A percentile compares a stretch with the other conserved stretches of the same genome.
Conservation (phyloP, 2,888 invertebrate species). For the Drosophila fulvimacula region DNA sequence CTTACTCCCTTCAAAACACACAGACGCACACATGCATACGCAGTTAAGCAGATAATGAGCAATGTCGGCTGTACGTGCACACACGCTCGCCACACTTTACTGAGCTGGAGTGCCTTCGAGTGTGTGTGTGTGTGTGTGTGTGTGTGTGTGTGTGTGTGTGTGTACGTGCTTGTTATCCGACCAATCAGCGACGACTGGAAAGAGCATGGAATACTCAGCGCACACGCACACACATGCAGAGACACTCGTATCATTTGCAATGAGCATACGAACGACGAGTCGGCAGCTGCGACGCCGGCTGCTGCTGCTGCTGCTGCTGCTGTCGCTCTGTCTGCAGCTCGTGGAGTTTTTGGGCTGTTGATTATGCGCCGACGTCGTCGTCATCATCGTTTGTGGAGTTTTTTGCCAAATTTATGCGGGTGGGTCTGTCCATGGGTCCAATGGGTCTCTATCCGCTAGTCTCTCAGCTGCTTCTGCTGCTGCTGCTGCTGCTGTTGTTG, state of each 20-base stretch:
- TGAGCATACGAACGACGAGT: slow-evolving; percentile 2
- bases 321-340: slow-evolving; percentile 41
- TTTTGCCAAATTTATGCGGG: slow-evolving; percentile 78
- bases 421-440: slow-evolving; percentile 48
- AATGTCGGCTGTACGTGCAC: slow-evolving; percentile 30
- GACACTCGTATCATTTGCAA: slow-evolving; percentile 47
- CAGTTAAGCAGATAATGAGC: slow-evolving; percentile 37
- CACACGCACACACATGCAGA: slow-evolving; percentile 12
- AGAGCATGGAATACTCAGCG: slow-evolving; percentile 39
- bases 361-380: slow-evolving; percentile 60
- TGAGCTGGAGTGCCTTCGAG: slow-evolving; percentile 11
- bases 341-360: slow-evolving; percentile 52
- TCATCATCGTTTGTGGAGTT: slow-evolving; percentile 68
- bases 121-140: not conserved
- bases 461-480: slow-evolving; percentile 31
- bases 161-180: slow-evolving; percentile 66
- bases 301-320: slow-evolving; percentile 4
- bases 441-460: slow-evolving; percentile 17
- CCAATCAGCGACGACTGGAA: slow-evolving; percentile 68
- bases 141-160: slow-evolving; percentile 11
- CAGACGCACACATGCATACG: not conserved
- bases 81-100: slow-evolving; percentile 36
- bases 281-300: slow-evolving; percentile 28
- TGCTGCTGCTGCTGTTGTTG: slow-evolving; percentile 38
- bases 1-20: slow-evolving; percentile 5